These are phyloP conservation scores for Pedionomus torquatus DNA, from an alignment of 2,113 vertebrate species.

Conservation along the genomic window DNA sequence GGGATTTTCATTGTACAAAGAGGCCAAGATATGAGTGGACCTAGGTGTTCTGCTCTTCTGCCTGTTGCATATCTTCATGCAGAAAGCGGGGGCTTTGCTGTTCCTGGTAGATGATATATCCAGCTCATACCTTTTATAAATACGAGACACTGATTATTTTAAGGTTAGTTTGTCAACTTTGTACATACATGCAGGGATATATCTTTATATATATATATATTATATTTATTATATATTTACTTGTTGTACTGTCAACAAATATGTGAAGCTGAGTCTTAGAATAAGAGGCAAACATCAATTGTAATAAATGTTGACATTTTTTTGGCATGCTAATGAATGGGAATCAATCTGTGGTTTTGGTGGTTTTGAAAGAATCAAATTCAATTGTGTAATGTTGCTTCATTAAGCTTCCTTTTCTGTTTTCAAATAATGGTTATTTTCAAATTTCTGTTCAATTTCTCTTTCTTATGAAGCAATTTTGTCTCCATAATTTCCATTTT, in stretches of 20 bases:
- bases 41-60: neutral
- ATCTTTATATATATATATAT: too few relatives aligned
- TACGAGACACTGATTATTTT: neutral
- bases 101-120: neutral
- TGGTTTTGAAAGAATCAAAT: constrained; percentile 3
- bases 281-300: neutral
- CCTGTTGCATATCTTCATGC: neutral
- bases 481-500: constrained; percentile 58
- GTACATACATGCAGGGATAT: fast-evolving
- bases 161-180: neutral
- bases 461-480: constrained; percentile 66
- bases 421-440: constrained; percentile 60
- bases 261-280: neutral
- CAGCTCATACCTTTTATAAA: neutral
- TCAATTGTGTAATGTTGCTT: constrained; percentile 23
- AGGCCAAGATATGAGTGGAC: neutral
- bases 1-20: neutral
- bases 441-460: constrained; percentile 58
- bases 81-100: neutral
- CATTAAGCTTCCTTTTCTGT: constrained; percentile 67
- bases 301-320: neutral
- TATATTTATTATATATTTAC: too few relatives aligned
- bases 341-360: neutral
- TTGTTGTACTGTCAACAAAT: neutral
- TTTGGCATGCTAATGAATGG: neutral